Percentiles rank a stretch among this genome's conserved stretches.
These are phyloP conservation scores for Dendropsophus ebraccatus DNA, from an alignment of 2,113 vertebrate species.

Conservation along the genomic window DNA sequence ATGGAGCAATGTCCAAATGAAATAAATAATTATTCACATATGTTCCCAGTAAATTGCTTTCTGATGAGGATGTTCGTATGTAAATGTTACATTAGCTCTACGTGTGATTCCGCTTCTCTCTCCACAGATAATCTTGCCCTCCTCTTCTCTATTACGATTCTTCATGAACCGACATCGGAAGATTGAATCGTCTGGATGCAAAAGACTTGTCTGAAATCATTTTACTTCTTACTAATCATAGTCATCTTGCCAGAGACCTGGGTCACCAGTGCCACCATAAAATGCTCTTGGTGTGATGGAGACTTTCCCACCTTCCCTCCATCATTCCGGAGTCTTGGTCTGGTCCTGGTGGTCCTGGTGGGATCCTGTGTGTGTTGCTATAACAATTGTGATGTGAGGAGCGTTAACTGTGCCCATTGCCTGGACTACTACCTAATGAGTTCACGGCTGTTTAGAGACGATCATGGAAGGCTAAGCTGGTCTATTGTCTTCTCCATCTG, in stretches of 20 bases:
- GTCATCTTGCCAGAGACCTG: neutral
- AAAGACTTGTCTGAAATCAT: neutral
- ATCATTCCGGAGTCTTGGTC: neutral
- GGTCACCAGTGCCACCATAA: neutral
- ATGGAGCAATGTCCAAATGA: neutral
- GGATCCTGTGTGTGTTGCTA: neutral
- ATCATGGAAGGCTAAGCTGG: neutral
- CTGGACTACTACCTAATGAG: neutral
- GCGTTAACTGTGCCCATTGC: neutral
- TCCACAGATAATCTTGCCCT: neutral
- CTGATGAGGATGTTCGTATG: neutral
- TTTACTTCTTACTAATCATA: neutral
- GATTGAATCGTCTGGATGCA: neutral
- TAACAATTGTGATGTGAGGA: neutral
- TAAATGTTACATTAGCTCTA: neutral
- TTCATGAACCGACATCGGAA: neutral
- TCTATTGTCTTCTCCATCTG: slow-evolving; percentile 22
- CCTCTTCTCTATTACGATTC: neutral
- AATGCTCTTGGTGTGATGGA: neutral
- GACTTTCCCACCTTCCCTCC: neutral
- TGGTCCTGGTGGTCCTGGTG: neutral
- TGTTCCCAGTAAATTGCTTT: neutral
- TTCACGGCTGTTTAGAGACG: neutral
- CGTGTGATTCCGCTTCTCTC: too few relatives aligned
- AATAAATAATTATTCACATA: neutral